Percentiles rank a stretch among this genome's conserved stretches.
phyloP scores from a whole-genome alignment of 2,797 vertebrate genomes.

The Halcyon chelicuti region DNA sequence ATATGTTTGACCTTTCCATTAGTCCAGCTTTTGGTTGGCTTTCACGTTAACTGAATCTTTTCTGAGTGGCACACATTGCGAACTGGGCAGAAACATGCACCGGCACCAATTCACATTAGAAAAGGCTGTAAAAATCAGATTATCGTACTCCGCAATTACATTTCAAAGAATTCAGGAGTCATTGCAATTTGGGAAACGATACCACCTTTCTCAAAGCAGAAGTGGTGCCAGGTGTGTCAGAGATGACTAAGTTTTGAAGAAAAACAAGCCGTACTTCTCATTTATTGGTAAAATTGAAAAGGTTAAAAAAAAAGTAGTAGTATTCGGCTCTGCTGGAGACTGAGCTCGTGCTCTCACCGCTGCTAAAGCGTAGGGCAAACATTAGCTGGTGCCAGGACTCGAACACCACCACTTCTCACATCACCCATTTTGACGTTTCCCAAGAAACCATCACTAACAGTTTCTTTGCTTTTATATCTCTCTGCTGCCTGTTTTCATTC shows the following conservation, averaged over 20 bases:
- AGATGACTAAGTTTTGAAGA: conserved; percentile 69
- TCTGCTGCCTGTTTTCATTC: not conserved
- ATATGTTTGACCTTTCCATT: conserved; percentile 65
- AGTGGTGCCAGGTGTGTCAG: conserved; percentile 60
- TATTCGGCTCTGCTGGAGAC: not conserved
- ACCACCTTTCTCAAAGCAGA: conserved; percentile 63
- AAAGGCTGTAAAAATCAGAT: conserved; percentile 9
- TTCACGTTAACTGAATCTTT: not conserved
- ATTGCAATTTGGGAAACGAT: conserved; percentile 46
- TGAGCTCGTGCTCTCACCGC: rapidly evolving
- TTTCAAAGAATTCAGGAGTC: conserved; percentile 65
- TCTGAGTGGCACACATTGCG: not conserved
- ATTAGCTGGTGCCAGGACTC: not conserved
- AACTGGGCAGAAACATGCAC: not conserved
- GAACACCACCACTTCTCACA: not conserved
- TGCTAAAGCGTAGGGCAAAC: not conserved
- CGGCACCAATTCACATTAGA: not conserved
- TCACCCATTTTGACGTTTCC: not conserved
- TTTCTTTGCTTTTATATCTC: not conserved
- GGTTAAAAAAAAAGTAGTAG: not conserved
- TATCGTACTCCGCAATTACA: conserved; percentile 22
- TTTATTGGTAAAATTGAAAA: not conserved
- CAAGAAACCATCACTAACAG: not conserved
- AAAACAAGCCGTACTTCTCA: conserved; percentile 39
- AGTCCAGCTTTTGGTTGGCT: conserved; percentile 18